Evolutionary conservation across 1,140 invertebrate species (phyloP), one percentile per base, ranked within the genome.

Genomic region (Cotesia chilonis): DNA sequence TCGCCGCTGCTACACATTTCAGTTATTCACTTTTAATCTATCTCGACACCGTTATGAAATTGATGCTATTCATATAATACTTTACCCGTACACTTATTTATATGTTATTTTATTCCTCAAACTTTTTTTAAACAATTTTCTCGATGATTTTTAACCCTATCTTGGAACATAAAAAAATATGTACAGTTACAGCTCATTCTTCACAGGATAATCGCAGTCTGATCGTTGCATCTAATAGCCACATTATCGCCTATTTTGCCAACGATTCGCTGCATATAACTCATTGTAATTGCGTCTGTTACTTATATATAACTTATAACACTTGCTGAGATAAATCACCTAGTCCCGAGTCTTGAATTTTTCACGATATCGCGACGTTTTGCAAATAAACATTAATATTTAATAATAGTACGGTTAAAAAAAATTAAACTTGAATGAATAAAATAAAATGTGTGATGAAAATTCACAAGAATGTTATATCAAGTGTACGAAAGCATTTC

Each of bases 21-120:
- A 47, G 41, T 47, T 47, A 47, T 47, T 47, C 41, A 47, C 41
- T 47, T 66, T 66, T 38, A 66, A 41, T 38, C 38, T 66, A 66
- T 37, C 14, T 47, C 37, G 17, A 47, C 38, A 66, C 64, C 38
- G 38, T 66, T 41, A 66, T 66, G 41, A 59, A 20, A 66, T 51
- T 28, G 20, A 47, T 47, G 41, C 41, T 6, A 47, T 47, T 20
- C 17, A 4, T 6, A 28, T 20, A 5, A 59, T 28, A 59, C 17
- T 1, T 51, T 51, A 51, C 47, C 12, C 7, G 47, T 51, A n/a
- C 7, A 51, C 12, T 17, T 17, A 14, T 55, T 55, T n/a, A 55
- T n/a, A 14, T 17, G 12, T 14, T 55, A 14, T 55, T 14, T 55
- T 55, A 17, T 55, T n/a, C 12, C n/a, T 20, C 12, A 55, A 55